These are phyloP conservation scores for Sula dactylatra DNA, from an alignment of 2,113 vertebrate genomes.

Conservation along the genomic window DNA sequence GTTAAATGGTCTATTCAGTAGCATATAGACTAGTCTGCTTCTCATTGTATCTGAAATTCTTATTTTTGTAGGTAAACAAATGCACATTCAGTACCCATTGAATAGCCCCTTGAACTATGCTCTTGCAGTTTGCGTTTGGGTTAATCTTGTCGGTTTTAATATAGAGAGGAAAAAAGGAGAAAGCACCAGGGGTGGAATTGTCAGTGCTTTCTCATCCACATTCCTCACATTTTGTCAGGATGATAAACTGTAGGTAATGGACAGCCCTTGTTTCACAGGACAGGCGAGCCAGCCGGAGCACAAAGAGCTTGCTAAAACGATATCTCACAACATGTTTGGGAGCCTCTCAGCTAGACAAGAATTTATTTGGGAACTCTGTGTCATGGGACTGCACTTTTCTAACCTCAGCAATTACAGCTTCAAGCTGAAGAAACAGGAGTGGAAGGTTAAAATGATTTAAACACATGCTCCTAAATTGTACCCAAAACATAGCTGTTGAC, in stretches of 20 bases:
- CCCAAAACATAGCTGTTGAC: constrained; percentile 66
- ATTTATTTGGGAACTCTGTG: constrained; percentile 70
- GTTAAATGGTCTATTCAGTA: constrained; percentile 72
- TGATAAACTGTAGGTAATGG: constrained; percentile 81
- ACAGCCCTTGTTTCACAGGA: constrained; percentile 69
- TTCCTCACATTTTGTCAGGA: constrained; percentile 78
- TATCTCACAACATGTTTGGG: constrained; percentile 41
- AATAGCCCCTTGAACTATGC: constrained; percentile 82
- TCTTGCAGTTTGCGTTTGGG: constrained; percentile 74
- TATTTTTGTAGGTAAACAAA: constrained; percentile 82
- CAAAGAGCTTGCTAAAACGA: constrained; percentile 62
- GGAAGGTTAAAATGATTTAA: constrained; percentile 68
- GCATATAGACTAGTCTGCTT: constrained; percentile 61
- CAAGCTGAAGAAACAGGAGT: constrained; percentile 60
- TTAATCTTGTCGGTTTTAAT: constrained; percentile 83
- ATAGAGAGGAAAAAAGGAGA: constrained; percentile 59
- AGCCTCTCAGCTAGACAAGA: constrained; percentile 56
- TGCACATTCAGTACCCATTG: constrained; percentile 75
- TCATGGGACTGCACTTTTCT: constrained; percentile 62
- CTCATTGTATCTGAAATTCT: constrained; percentile 77
- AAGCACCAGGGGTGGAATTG: constrained; percentile 75
- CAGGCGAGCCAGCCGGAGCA: constrained; percentile 52
- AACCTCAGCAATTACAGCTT: constrained; percentile 65
- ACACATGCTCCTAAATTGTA: constrained; percentile 63
- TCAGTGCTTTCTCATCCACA: constrained; percentile 73